phyloP scores from a whole-genome alignment of 2,888 invertebrate genomes.

The Dexiosoma caninum region DNA sequence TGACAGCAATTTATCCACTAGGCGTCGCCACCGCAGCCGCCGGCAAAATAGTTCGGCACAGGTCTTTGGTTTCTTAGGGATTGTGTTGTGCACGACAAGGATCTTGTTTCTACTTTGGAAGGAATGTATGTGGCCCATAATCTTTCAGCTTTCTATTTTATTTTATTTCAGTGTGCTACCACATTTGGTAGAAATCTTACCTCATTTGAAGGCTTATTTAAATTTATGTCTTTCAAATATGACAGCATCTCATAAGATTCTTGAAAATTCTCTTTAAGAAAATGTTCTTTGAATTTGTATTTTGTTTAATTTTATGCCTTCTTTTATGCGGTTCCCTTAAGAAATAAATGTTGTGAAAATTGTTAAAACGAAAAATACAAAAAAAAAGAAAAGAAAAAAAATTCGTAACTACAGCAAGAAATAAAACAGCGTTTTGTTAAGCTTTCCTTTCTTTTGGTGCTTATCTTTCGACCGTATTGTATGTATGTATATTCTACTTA shows the following conservation, averaged over 20 bases:
- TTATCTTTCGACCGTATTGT: slow-evolving; percentile 53
- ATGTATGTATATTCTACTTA: slow-evolving; percentile 55
- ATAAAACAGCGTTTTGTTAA: too few relatives aligned
- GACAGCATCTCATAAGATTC: background rate
- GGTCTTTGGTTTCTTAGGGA: too few relatives aligned
- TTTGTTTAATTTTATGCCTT: slow-evolving; percentile 5
- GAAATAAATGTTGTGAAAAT: background rate
- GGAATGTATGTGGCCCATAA: too few relatives aligned
- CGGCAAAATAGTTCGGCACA: too few relatives aligned
- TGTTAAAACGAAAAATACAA: background rate
- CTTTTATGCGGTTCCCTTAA: slow-evolving; percentile 4
- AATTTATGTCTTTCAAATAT: background rate
- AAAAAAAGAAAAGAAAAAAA: background rate
- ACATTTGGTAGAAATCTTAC: too few relatives aligned
- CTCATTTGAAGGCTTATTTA: too few relatives aligned
- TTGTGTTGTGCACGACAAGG: too few relatives aligned
- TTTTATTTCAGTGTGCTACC: too few relatives aligned
- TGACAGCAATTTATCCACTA: too few relatives aligned
- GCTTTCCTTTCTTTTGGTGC: slow-evolving; percentile 41
- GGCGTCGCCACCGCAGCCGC: too few relatives aligned
- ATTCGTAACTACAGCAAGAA: too few relatives aligned
- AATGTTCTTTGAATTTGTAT: background rate
- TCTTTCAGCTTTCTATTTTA: background rate
- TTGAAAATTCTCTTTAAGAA: background rate
- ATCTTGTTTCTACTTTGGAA: too few relatives aligned